Conservation (phyloP, 2,888 invertebrate species). For the Acleris sparsana region DNA sequence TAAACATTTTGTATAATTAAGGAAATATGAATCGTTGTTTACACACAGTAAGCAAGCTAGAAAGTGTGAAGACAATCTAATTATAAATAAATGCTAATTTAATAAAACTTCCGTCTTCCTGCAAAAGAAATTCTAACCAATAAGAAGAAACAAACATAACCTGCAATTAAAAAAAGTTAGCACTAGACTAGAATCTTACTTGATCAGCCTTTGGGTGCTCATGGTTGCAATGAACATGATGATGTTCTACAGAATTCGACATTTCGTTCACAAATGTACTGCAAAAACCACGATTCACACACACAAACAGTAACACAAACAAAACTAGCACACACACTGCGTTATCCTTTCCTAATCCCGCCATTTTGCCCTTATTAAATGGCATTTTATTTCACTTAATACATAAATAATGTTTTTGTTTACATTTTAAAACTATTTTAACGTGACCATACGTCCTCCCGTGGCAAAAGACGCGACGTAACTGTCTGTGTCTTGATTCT, state of each 20-base stretch:
- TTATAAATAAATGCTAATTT: conserved; percentile 8
- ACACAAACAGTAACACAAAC: conserved; percentile 50
- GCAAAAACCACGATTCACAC: conserved; percentile 50
- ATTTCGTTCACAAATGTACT: conserved; percentile 53
- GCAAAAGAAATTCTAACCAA: background rate
- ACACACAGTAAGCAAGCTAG: conserved; percentile 1
- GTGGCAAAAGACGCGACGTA: conserved; percentile 45
- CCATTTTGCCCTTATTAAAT: conserved; percentile 46
- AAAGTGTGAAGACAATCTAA: conserved; percentile 20
- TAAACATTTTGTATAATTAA: no score
- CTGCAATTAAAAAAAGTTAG: conserved; percentile 23
- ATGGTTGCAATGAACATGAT: conserved; percentile 83
- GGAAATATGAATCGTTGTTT: background rate
- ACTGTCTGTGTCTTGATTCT: conserved; percentile 45
- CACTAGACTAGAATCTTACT: conserved; percentile 33
- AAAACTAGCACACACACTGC: conserved; percentile 51
- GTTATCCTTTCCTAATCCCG: conserved; percentile 48
- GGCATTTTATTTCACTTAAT: conserved; percentile 50
- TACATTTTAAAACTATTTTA: conserved; percentile 60
- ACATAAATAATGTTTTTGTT: conserved; percentile 55
- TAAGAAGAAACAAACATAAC: conserved; percentile 15
- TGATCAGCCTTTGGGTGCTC: conserved; percentile 41
- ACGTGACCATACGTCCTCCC: conserved; percentile 41
- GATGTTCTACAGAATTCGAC: conserved; percentile 50
- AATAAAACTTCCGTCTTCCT: conserved; percentile 5